Conservation (phyloP, 1,140 invertebrate genomes). For the Drosophila arizonae region DNA sequence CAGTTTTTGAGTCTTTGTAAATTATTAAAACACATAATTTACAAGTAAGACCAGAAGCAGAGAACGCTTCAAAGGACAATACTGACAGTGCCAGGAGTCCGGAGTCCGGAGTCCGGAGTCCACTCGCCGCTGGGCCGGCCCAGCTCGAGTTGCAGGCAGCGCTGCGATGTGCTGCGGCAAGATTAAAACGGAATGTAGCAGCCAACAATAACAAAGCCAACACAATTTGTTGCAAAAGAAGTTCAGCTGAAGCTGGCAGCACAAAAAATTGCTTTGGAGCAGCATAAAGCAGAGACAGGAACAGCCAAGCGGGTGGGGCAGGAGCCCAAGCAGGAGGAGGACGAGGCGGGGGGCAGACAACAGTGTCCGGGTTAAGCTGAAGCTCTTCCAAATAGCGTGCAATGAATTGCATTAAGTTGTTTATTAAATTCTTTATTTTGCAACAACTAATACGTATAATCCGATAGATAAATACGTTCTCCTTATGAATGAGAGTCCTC, state of each 20-base stretch:
- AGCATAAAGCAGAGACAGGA: slow-evolving; percentile 3
- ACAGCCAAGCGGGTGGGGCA: neutral
- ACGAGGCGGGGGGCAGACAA: neutral
- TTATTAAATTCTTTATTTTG: slow-evolving; percentile 8
- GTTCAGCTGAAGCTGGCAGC: slow-evolving; percentile 42
- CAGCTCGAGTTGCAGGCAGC: neutral
- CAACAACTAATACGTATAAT: slow-evolving; percentile 7
- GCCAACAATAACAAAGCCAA: slow-evolving; percentile 49
- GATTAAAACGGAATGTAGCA: slow-evolving; percentile 39
- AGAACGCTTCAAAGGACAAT: slow-evolving; percentile 35
- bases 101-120: too few species aligned
- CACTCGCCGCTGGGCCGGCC: neutral
- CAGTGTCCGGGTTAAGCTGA: slow-evolving; percentile 55
- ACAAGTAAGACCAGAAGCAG: slow-evolving; percentile 52
- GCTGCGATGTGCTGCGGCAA: slow-evolving; percentile 15
- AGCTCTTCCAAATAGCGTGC: slow-evolving; percentile 49
- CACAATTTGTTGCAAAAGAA: slow-evolving; percentile 49
- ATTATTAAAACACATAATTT: slow-evolving; percentile 79
- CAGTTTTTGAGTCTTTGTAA: slow-evolving; percentile 76
- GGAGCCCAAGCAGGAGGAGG: neutral
- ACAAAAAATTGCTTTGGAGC: slow-evolving; percentile 18
- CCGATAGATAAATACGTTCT: too few species aligned
- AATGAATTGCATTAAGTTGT: slow-evolving; percentile 50
- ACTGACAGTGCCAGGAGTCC: slow-evolving; percentile 29
- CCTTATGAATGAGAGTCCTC: too few species aligned